Conservation (phyloP, 2,113 vertebrate species). For the Tragelaphus strepsiceros region DNA sequence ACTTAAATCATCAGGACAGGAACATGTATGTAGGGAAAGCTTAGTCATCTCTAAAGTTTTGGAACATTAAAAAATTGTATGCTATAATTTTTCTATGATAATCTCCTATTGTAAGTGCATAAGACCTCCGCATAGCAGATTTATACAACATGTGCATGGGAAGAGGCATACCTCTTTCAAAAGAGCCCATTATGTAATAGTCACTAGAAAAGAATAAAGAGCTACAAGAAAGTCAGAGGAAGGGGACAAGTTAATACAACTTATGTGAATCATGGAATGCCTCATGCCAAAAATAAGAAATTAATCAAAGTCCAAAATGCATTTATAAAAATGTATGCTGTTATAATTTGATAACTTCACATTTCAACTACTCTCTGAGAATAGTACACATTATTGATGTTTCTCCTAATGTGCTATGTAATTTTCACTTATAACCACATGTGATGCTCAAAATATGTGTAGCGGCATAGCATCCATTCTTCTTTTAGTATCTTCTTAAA, state of each 20-base stretch:
- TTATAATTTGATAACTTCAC: background rate
- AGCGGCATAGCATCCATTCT: background rate
- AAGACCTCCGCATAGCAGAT: background rate
- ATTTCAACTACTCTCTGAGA: background rate
- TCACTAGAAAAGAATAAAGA: background rate
- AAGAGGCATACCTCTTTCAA: background rate
- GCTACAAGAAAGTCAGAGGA: background rate
- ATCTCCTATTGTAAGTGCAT: background rate
- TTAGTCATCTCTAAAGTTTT: background rate
- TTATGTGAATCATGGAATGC: background rate
- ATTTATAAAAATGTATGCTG: background rate
- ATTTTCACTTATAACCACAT: background rate
- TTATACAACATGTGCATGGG: background rate
- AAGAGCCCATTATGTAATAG: background rate
- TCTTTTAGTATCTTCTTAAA: slow-evolving; percentile 43
- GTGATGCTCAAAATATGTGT: background rate
- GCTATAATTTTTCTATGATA: background rate
- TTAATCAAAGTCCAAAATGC: background rate
- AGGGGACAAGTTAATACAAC: background rate
- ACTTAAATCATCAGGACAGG: background rate
- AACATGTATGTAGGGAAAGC: background rate
- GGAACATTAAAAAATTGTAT: background rate
- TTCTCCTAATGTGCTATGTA: background rate
- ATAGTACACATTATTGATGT: background rate
- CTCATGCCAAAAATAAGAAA: background rate